Evolutionary conservation across 2,888 invertebrate species (phyloP), one percentile per base, ranked within the genome.

Genomic region (Uropetala carovei): DNA sequence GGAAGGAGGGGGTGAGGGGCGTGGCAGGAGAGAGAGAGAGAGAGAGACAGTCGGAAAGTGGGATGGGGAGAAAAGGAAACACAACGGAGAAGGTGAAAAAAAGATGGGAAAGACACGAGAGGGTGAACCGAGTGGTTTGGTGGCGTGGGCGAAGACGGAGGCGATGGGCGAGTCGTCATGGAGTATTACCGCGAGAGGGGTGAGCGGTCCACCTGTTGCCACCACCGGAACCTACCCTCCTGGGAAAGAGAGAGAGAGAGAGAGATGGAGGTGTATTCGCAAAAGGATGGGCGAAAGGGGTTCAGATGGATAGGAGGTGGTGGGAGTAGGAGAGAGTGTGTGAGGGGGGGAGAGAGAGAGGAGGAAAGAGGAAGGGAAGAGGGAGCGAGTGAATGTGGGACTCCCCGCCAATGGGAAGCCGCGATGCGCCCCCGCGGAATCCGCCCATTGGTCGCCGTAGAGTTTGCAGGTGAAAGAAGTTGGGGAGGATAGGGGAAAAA

Each of bases 401-500:
- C 5, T 27, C 18, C 10, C 89, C 64, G 68, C 89, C 89, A 89
- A 89, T 89, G 89, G 89, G 27, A 68, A 89, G 64, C 64, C 60
- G 16, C 89, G 64, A n/a, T 89, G 64, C 89, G 64, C 89, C 68
- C 89, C 89, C 89, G 89, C 68, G 89, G 56, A 43, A n/a, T 13
- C 18, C 89, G 8, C 64, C 58, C 89, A 89, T 89, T 89, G 89
- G 89, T 43, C 64, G 89, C n/a, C 64, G 89, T n/a, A 14, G 58
- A 89, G 27, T 89, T 89, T 64, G 64, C 89, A 89, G 89, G 89
- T 89, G 89, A 89, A 89, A 89, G 89, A 89, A 89, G 89, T 89
- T 43, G 89, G 68, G 43, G 43, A 18, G 7, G 18, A 56, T 16
- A 43, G n/a, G n/a, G n/a, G n/a, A 11, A 43, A 43, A 43, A 81